Percentiles rank a stretch among this genome's conserved stretches.
These are phyloP conservation scores for Acleris literana DNA, from an alignment of 2,888 invertebrate species.

Conservation along the genomic window DNA sequence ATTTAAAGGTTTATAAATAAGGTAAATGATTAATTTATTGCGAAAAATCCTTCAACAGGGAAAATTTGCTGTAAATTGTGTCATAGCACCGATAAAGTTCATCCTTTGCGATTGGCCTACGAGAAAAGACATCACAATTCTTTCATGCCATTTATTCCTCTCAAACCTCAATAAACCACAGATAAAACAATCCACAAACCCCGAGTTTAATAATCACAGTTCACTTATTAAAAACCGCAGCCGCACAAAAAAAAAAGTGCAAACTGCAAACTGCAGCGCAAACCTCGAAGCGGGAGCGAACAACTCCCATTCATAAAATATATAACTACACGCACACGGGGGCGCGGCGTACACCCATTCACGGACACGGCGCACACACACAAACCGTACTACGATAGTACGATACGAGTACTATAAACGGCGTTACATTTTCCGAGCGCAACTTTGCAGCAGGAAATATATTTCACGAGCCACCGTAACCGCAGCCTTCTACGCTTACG, in stretches of 20 bases:
- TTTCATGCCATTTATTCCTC: neutral
- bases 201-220: constrained; percentile 28
- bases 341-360: constrained; percentile 53
- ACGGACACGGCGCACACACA: constrained; percentile 53
- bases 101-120: neutral
- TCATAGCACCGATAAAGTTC: too few species aligned
- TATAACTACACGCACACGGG: constrained; percentile 49
- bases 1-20: too few species aligned
- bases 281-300: constrained; percentile 58
- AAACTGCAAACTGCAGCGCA: constrained; percentile 29
- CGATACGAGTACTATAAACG: constrained; percentile 78
- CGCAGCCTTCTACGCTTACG: constrained; percentile 43
- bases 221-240: constrained; percentile 18
- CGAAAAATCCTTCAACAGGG: too few species aligned
- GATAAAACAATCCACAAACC: constrained; percentile 24
- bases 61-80: too few species aligned
- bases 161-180: constrained; percentile 4
- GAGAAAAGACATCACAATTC: neutral
- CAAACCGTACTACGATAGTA: constrained; percentile 70
- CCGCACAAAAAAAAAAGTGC: constrained; percentile 24
- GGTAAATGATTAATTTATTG: too few species aligned
- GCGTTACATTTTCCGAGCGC: constrained; percentile 73
- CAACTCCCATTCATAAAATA: constrained; percentile 69
- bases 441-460: constrained; percentile 58
- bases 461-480: constrained; percentile 42